Evolutionary conservation across 2,888 invertebrate genomes (phyloP).

Genomic region (Chouioia cunea): DNA sequence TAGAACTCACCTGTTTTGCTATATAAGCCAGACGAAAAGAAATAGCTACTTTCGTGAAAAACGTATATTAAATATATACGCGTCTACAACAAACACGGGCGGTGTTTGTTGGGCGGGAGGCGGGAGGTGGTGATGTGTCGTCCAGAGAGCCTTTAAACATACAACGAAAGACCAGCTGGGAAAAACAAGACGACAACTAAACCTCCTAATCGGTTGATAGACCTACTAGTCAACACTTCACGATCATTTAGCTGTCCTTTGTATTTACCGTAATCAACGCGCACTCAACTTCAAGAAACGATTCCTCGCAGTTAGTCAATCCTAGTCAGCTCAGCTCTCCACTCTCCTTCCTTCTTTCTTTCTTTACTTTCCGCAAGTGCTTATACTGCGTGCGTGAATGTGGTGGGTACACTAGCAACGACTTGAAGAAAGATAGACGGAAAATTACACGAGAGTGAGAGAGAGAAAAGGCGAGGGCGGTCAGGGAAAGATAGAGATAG

Average conservation of each 20-base stretch:
- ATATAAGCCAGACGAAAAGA: constrained; percentile 18
- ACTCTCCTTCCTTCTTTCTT: not conserved
- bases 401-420: no score
- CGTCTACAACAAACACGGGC: constrained; percentile 11
- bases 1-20: constrained; percentile 29
- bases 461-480: not conserved
- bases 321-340: not conserved
- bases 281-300: not conserved
- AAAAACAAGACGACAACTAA: constrained; percentile 1
- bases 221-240: not conserved
- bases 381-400: no score
- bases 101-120: constrained; percentile 5
- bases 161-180: constrained; percentile 8
- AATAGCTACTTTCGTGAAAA: constrained; percentile 4
- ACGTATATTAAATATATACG: not conserved
- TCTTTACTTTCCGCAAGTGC: constrained; percentile 48
- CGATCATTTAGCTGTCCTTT: constrained; percentile 9
- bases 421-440: no score
- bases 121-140: constrained; percentile 13
- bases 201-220: not conserved
- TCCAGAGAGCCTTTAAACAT: not conserved
- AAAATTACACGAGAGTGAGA: constrained; percentile 2
- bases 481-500: not conserved
- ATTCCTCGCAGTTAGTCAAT: not conserved
- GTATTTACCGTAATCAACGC: not conserved